Base-by-base conservation (phyloP, 2,888 invertebrate species). In the Chrysotoxum bicinctum region DNA sequence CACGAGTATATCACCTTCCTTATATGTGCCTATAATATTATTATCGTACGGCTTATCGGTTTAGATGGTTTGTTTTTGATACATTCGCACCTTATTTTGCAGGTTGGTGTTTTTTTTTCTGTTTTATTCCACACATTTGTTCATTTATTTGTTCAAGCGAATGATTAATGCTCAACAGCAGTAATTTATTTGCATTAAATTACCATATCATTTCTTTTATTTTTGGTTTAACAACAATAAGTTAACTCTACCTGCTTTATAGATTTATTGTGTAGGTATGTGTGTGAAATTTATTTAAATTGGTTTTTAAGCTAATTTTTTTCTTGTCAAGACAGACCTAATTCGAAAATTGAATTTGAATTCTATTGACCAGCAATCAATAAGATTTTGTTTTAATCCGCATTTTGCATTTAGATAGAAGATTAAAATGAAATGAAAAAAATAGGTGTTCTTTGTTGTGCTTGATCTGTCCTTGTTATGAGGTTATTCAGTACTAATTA, bases 101-200 rank as follows among this genome's bases (percentile, higher is more conserved):
- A n/a, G 19, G 8, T 70, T 8, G 26, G 23, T 2, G 21, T 37
- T 62, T 32, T 21, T 30, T 48, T 40, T n/a, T 16, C 21, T 16
- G 37, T 76, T 64, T 52, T 60, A 21, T 66, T 48, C 66, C 21
- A 66, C 58, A 66, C 76, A 85, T 85, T 80, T 85, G 80, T 80
- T 72, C 76, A 72, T 84, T 84, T 84, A 80, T 84, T 84, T 84
- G 85, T 75, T 69, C 60, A 72, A 62, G 58, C 77, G 75, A 84
- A 87, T 87, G 87, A 87, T 87, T 87, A 87, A 87, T 84, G 90
- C 82, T 89, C 89, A 89, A 89, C 88, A 89, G 90, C 88, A 88
- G 89, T 88, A 90, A 90, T 90, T 90, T 90, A 90, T 90, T 90
- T 90, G 90, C 90, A 90, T 90, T 88, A 89, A 89, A 90, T 90